phyloP scores from a whole-genome alignment of 2,797 vertebrate species.

The Halcyon leucocephala region DNA sequence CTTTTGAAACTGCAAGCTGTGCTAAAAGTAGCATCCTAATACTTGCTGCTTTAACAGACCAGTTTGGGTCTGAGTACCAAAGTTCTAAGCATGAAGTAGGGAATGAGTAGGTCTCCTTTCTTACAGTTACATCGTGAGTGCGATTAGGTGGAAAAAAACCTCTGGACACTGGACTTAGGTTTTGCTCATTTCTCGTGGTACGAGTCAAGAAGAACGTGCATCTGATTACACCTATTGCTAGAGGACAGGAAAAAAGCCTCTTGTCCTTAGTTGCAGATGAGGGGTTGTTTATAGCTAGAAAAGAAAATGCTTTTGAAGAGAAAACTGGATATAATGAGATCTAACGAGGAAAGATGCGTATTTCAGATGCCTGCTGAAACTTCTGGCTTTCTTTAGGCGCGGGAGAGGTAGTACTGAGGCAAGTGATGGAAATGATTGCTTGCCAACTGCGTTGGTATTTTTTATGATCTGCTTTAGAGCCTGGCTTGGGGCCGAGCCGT shows the following conservation, averaged over 20 bases:
- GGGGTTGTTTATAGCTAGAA: not conserved
- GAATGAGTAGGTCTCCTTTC: not conserved
- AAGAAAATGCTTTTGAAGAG: not conserved
- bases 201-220: not conserved
- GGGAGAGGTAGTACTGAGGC: not conserved
- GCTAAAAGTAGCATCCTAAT: not conserved
- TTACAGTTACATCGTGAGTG: accelerated
- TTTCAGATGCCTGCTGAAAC: not conserved
- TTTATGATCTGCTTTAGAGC: not conserved
- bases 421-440: not conserved
- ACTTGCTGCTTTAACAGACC: not conserved
- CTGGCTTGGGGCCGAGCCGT: not conserved
- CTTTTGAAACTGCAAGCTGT: not conserved
- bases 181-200: not conserved
- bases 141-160: not conserved
- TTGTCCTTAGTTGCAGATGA: not conserved
- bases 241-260: not conserved
- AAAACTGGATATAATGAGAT: not conserved
- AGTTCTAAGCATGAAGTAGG: not conserved
- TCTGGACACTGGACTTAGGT: not conserved
- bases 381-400: not conserved
- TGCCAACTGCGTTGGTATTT: not conserved
- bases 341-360: not conserved
- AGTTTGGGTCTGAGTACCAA: not conserved
- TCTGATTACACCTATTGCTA: not conserved